Evolutionary conservation across 2,113 vertebrate species (phyloP), one percentile per base, ranked within the genome.

Genomic region (Xiphophorus maculatus): DNA sequence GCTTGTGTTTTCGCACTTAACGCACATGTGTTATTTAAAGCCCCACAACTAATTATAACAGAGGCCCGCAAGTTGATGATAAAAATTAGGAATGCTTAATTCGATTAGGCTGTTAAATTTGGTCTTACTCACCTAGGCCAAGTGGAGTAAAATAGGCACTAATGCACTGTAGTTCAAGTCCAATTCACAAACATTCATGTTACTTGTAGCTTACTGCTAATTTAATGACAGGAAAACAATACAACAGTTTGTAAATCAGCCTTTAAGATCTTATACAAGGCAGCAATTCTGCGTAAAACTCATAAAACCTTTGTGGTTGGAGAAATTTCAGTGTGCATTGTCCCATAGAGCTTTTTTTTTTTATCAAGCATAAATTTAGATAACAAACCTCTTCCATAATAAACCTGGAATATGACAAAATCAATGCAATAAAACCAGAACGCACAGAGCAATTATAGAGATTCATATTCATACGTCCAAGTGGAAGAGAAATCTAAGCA

Each of bases 1-100:
- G 51, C 75, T 76, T 82, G 30, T 82, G 27, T n/a, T 80, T 79
- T 78, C 76, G 30, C 42, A 63, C 77, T 71, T 12, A 40, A 70
- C 40, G 65, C 13, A 29, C 40, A 28, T 25, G 40, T 42, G 78
- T 71, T 63, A 76, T 62, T 63, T 62, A 61, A 74, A 79, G 12
- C 25, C n/a, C 54, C 40, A 35, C 14, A 58, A 66, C 13, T 54
- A 54, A 48, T 54, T 74, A 33, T 64, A 48, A 51, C 48, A 42
- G 25, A 54, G 9, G 35, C 35, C 32, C 14, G 22, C 17, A 27
- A 40, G 48, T 17, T 37, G n/a, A 74, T 74, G 63, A 22, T 27
- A 15, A 15, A 30, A 27, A 42, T 40, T 11, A 66, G 4, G 30
- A 27, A 54, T 5, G 9, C 32, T 71, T 11, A 71, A 42, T 71